phyloP scores from a whole-genome alignment of 2,888 invertebrate species.

The Thecocarcelia acutangulata region DNA sequence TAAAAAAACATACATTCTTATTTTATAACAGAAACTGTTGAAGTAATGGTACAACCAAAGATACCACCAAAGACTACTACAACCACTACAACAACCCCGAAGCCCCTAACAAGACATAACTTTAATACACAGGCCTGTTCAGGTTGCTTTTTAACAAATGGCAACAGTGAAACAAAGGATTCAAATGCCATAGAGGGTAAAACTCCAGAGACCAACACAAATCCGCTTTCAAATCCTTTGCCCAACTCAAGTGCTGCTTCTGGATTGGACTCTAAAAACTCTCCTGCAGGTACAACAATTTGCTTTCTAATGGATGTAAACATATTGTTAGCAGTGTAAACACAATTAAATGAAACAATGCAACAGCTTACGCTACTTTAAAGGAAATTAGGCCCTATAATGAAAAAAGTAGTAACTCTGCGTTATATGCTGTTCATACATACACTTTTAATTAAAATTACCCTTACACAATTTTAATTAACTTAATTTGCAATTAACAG shows the following conservation, averaged over 20 bases:
- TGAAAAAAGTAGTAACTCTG: no score
- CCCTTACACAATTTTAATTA: no score
- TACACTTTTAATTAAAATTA: no score
- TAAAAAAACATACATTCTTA: neutral
- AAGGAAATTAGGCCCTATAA: no score
- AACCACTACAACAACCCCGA: constrained; percentile 67
- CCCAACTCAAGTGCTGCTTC: constrained; percentile 4
- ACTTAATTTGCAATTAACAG: no score
- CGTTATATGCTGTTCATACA: no score
- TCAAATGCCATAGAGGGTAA: neutral
- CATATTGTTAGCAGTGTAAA: no score
- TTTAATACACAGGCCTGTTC: constrained; percentile 75
- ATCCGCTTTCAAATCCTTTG: constrained; percentile 40
- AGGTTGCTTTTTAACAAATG: constrained; percentile 74
- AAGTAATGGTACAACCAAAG: constrained; percentile 69
- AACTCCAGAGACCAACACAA: constrained; percentile 44
- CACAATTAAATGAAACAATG: no score
- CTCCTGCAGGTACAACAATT: constrained; percentile 41
- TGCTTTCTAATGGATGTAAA: neutral
- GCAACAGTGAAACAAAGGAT: constrained; percentile 55
- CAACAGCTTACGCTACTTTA: no score
- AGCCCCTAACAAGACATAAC: constrained; percentile 68
- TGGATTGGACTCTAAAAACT: neutral
- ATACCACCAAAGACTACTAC: constrained; percentile 48
- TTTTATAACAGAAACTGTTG: constrained; percentile 67